Conservation (phyloP, 2,797 vertebrate species). For the Somateria mollissima region DNA sequence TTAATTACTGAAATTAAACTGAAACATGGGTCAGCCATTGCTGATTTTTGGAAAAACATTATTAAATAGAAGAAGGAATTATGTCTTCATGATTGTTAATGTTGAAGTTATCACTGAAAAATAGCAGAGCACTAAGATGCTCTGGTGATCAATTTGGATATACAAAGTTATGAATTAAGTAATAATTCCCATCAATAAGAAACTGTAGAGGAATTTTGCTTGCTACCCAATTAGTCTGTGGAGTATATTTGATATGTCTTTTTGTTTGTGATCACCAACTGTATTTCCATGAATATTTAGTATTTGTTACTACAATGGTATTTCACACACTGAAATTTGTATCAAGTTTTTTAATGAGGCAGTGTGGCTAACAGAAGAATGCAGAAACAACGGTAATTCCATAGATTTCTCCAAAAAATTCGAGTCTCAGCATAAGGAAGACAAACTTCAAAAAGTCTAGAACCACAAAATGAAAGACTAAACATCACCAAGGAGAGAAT, state of each 20-base stretch:
- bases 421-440: neutral
- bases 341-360: neutral
- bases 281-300: neutral
- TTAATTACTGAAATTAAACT: constrained; percentile 50
- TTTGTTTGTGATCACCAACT: neutral
- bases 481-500: neutral
- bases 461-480: neutral
- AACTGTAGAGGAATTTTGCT: neutral
- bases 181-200: neutral
- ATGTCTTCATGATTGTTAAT: constrained; percentile 15
- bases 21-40: constrained; percentile 36
- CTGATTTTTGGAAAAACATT: constrained; percentile 17
- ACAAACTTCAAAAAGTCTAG: neutral
- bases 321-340: neutral
- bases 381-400: neutral
- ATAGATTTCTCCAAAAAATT: neutral
- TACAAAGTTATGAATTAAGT: neutral
- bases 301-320: neutral
- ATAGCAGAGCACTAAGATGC: neutral
- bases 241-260: neutral
- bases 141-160: neutral
- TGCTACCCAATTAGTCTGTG: neutral
- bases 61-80: neutral
- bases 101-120: neutral
- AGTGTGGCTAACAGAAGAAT: neutral